Conservation (phyloP, 30 jellyfish, hydroid and myxozoan species). For the Aurelia sp. region DNA sequence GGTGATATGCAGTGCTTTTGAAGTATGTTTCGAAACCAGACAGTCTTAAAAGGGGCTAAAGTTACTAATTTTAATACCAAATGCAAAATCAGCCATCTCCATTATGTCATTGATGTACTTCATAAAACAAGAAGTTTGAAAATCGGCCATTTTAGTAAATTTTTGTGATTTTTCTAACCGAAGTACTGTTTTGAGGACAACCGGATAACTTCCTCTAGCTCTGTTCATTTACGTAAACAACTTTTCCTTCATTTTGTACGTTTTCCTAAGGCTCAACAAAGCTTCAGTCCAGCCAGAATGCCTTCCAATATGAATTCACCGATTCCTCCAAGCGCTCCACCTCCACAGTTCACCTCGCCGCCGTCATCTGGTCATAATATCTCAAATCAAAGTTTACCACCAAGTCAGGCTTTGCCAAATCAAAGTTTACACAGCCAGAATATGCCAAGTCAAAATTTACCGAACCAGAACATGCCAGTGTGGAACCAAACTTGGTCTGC, state of each 20-base stretch:
- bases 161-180: too few relatives aligned
- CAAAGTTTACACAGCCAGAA: neutral
- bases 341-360: conserved; percentile 42
- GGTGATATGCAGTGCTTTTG: too few relatives aligned
- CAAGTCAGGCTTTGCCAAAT: neutral
- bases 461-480: conserved; percentile 6
- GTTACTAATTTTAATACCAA: too few relatives aligned
- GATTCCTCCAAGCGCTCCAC: conserved; percentile 40
- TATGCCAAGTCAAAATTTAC: neutral
- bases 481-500: conserved; percentile 46
- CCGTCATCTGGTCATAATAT: conserved; percentile 14
- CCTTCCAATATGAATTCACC: conserved; percentile 34
- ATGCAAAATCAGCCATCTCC: too few relatives aligned
- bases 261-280: conserved; percentile 15
- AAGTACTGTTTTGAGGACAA: too few relatives aligned
- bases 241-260: neutral
- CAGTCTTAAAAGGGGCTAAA: too few relatives aligned
- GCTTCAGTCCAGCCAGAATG: conserved; percentile 44
- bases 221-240: too few relatives aligned
- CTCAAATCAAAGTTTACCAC: conserved; percentile 28
- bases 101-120: too few relatives aligned
- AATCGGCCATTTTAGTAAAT: too few relatives aligned
- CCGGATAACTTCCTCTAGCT: too few relatives aligned
- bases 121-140: too few relatives aligned
- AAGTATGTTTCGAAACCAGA: too few relatives aligned